A percentile compares a stretch with the other conserved stretches of the same genome.
Conservation (phyloP, 2,888 invertebrate genomes). For the Ligdia adustata region DNA sequence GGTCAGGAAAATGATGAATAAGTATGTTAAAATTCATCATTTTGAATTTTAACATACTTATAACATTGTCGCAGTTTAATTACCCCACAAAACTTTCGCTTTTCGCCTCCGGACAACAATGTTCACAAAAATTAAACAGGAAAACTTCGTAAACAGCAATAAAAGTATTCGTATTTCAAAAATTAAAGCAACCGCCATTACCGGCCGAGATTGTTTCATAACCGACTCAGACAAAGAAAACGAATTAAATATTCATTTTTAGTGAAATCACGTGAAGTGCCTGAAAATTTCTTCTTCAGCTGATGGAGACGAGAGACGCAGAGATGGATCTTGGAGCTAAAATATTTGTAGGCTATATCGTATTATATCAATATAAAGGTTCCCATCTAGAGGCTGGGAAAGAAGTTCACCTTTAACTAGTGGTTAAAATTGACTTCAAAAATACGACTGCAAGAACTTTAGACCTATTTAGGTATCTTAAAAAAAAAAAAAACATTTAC, state of each 20-base stretch:
- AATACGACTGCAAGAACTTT: no score
- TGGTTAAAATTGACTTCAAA: no score
- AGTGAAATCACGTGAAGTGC: slow-evolving; percentile 47
- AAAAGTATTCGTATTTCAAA: slow-evolving; percentile 26
- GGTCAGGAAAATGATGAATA: no score
- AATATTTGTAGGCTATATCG: not conserved
- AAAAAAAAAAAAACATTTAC: no score
- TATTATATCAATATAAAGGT: no score
- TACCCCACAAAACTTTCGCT: slow-evolving; percentile 9
- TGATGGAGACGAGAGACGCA: slow-evolving; percentile 1
- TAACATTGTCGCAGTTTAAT: slow-evolving; percentile 25
- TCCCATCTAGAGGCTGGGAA: no score
- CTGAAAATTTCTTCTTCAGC: slow-evolving; percentile 31
- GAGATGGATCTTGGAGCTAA: slow-evolving; percentile 1
- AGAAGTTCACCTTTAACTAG: no score
- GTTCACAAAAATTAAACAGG: slow-evolving; percentile 15
- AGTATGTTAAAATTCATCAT: no score
- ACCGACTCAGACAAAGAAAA: slow-evolving; percentile 39
- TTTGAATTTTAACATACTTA: no score
- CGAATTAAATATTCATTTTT: slow-evolving; percentile 52
- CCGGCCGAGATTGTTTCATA: slow-evolving; percentile 20
- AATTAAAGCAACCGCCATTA: slow-evolving; percentile 24
- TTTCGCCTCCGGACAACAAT: slow-evolving; percentile 15
- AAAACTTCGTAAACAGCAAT: slow-evolving; percentile 27
- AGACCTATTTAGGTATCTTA: no score